These are phyloP conservation scores for Dryocosmus kuriphilus DNA, from an alignment of 2,888 invertebrate species.

Conservation along the genomic window DNA sequence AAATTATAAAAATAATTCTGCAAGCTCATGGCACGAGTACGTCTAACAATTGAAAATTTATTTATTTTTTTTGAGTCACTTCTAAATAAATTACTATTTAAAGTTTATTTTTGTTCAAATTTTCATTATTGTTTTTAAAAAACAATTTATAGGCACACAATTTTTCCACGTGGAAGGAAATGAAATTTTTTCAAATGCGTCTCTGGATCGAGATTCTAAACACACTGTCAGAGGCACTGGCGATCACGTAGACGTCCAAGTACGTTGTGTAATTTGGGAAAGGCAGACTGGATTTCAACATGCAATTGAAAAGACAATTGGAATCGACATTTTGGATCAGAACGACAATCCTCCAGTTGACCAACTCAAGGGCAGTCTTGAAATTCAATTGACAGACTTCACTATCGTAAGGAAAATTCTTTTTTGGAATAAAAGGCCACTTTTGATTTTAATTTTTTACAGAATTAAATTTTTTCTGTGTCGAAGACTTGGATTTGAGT, in stretches of 20 bases:
- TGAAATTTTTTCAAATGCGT: conserved; percentile 75
- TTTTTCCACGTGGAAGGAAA: conserved; percentile 76
- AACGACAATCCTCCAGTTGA: conserved; percentile 78
- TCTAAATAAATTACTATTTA: too few relatives aligned
- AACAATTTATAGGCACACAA: conserved; percentile 67
- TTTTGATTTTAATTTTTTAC: background rate
- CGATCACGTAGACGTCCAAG: conserved; percentile 70
- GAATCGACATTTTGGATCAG: conserved; percentile 79
- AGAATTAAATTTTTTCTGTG: background rate
- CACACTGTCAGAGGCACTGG: conserved; percentile 73
- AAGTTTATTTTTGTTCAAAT: too few relatives aligned
- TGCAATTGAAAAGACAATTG: conserved; percentile 71
- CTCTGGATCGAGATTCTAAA: conserved; percentile 77
- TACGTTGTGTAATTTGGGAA: conserved; percentile 77
- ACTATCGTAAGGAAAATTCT: conserved; percentile 61
- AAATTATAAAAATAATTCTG: too few relatives aligned
- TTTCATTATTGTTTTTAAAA: background rate
- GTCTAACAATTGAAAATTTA: conserved; percentile 8
- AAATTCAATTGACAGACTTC: conserved; percentile 71
- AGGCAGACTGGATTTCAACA: conserved; percentile 71
- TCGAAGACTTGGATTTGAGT: background rate
- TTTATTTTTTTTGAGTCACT: background rate
- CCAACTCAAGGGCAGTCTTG: conserved; percentile 70
- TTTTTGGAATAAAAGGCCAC: background rate
- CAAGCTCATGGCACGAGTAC: background rate